Percentiles rank a stretch among this genome's conserved stretches.
Conservation (phyloP, 2,797 vertebrate genomes). For the Xenentodon cancila region DNA sequence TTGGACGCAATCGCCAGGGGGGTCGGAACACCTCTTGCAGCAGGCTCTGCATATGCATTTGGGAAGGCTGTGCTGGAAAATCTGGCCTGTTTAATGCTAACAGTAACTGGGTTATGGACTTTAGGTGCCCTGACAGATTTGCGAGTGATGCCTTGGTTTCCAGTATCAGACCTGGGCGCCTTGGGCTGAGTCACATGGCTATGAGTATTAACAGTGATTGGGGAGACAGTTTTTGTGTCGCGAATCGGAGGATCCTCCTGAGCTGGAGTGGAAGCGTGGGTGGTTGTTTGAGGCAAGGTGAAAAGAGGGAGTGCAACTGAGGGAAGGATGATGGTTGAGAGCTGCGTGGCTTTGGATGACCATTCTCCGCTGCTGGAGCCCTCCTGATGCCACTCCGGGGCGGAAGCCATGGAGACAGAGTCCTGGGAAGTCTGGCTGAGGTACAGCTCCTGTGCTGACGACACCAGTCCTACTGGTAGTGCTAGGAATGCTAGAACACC, state of each 20-base stretch:
- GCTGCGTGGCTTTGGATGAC: conserved; percentile 35
- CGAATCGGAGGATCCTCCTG: conserved; percentile 1
- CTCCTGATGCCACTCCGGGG: conserved; percentile 70
- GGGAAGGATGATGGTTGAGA: conserved; percentile 45
- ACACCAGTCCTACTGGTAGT: conserved; percentile 89
- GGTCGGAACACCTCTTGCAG: conserved; percentile 42
- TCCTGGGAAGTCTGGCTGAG: conserved; percentile 83
- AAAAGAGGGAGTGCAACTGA: conserved; percentile 26
- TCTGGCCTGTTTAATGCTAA: conserved; percentile 47
- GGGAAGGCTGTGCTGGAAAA: conserved; percentile 48
- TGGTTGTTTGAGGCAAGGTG: conserved; percentile 35
- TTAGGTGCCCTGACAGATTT: conserved; percentile 42
- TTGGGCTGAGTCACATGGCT: conserved; percentile 34
- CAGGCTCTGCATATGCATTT: conserved; percentile 53
- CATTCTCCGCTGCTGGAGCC: conserved; percentile 78
- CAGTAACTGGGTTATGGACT: conserved; percentile 40
- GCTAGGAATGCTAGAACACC: conserved; percentile 94
- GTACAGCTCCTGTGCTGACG: conserved; percentile 86
- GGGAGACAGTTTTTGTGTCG: conserved; percentile 30
- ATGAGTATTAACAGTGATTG: conserved; percentile 62
- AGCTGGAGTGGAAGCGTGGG: too few relatives aligned
- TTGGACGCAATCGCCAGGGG: conserved; percentile 40
- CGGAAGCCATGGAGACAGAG: conserved; percentile 78
- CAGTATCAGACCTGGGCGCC: conserved; percentile 33
- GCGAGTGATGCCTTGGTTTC: conserved; percentile 41